Evolutionary conservation across 2,113 vertebrate genomes (phyloP), one percentile per base, ranked within the genome.

Genomic region (Numida meleagris): DNA sequence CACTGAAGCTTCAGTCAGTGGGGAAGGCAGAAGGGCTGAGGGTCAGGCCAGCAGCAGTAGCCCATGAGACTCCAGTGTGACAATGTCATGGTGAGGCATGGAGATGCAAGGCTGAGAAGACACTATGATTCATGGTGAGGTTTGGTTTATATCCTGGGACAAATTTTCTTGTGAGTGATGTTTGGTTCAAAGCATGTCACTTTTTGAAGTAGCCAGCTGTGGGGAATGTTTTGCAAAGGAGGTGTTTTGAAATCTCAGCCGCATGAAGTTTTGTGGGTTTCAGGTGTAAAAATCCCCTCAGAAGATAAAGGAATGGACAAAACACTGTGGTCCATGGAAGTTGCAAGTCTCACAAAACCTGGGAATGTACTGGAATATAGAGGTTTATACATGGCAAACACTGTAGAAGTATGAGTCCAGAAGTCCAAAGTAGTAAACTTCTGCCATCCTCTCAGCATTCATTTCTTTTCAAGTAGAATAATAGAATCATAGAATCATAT

Each of bases 251-350:
- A 80, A 77, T 5, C 14, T 81, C 36, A 73, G 12, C 6, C 8
- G 90, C 8, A 18, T 34, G 21, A 14, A 50, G n/a, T 59, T 82
- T 74, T 40, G 7, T 20, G 33, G 10, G 3, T 1, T 81, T 91
- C 11, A 48, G 67, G 34, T 40, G 46, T 51, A 58, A 43, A 94
- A 57, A 91, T 70, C 8, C 1, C 9, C 10, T 46, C 6, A 7
- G 42, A 12, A 15, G 58, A 58, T 34, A 82, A 86, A 82, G 25
- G 82, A 87, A 80, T 25, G 5, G 33, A 63, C 9, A 10, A 55
- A 80, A 63, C 31, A 55, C 23, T 19, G 16, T 65, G 13, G 12
- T 43, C 4, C 3, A 4, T 0, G 0, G 45, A 87, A 72, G 3
- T 8, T 76, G 59, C 45, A 25, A 24, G 27, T 76, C 11, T 48